phyloP scores from a whole-genome alignment of 2,888 invertebrate species.

The Salpingus planirostris region DNA sequence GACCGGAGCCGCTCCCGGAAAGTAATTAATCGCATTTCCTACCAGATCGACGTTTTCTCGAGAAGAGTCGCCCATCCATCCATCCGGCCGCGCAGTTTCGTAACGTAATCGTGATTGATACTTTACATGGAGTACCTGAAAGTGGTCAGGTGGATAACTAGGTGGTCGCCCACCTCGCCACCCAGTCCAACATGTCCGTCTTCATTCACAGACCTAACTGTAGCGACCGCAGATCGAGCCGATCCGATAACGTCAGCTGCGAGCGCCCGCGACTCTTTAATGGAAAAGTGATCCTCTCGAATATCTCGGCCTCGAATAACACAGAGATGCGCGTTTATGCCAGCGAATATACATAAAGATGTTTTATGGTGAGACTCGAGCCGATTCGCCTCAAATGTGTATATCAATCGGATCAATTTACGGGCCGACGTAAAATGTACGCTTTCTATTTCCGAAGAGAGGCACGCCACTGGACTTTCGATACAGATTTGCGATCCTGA shows the following conservation, averaged over 20 bases:
- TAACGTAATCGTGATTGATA: constrained; percentile 13
- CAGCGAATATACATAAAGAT: too few species aligned
- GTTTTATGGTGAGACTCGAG: constrained; percentile 7
- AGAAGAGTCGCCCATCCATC: too few species aligned
- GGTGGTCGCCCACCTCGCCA: constrained; percentile 10
- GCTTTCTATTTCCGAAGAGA: too few species aligned
- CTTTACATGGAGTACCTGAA: constrained; percentile 8
- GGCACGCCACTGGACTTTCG: too few species aligned
- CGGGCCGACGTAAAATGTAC: constrained; percentile 8
- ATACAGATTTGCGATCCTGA: too few species aligned
- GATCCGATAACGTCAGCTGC: constrained; percentile 8
- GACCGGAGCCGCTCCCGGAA: too few species aligned
- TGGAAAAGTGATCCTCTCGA: constrained; percentile 12
- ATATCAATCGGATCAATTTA: constrained; percentile 13
- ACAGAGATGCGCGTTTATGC: too few species aligned
- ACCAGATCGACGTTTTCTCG: too few species aligned
- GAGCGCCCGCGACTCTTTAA: constrained; percentile 7
- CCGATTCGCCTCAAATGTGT: constrained; percentile 9
- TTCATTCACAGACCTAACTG: constrained; percentile 10
- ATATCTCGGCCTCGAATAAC: too few species aligned
- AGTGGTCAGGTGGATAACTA: constrained; percentile 11
- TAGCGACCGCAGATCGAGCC: constrained; percentile 9
- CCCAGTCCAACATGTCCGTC: constrained; percentile 8
- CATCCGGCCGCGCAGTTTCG: too few species aligned
- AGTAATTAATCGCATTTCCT: too few species aligned